Evolutionary conservation across 1,140 invertebrate species (phyloP), one percentile per base, ranked within the genome.

Genomic region (Papilio aristodemus): DNA sequence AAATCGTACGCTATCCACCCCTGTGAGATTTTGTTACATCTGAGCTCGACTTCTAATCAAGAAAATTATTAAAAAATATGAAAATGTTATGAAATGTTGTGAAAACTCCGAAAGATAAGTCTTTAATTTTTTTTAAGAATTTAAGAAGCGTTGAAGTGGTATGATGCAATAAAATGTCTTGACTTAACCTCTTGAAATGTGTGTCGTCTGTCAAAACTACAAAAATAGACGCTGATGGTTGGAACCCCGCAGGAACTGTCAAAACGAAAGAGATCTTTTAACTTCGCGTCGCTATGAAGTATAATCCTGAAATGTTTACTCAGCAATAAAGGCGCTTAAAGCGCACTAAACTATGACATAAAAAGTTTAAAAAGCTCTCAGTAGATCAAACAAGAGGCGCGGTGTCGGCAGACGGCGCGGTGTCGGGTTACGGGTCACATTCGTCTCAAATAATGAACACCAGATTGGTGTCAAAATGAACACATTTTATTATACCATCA

Each of bases 281-380:
- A 69, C 71, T 46, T 62, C 60, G 68, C 66, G 72, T 68, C 69
- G 81, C 72, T 73, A 75, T 63, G 70, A 78, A 80, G 72, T 74
- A 83, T 85, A 81, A 84, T 86, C 77, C 78, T 75, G 73, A 76
- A 74, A 83, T 91, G 89, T 91, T 91, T 89, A 89, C 80, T 82
- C 81, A 89, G 79, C 89, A 87, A 85, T 91, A 89, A 89, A 89
- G 81, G 81, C 85, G 82, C 80, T 79, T 87, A 87, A 85, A 85
- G 73, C 80, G 75, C 80, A 86, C 83, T 89, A 87, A 89, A 89
- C 81, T 89, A 87, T 85, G 89, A 87, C 86, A 91, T 91, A 89
- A 91, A 91, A 91, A 89, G 84, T 88, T 89, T 91, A 89, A 91
- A 91, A 91, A 89, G 87, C 89, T 91, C 87, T 89, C 86, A 88